phyloP scores from a whole-genome alignment of 2,888 invertebrate genomes.

The Rhagonycha lutea region DNA sequence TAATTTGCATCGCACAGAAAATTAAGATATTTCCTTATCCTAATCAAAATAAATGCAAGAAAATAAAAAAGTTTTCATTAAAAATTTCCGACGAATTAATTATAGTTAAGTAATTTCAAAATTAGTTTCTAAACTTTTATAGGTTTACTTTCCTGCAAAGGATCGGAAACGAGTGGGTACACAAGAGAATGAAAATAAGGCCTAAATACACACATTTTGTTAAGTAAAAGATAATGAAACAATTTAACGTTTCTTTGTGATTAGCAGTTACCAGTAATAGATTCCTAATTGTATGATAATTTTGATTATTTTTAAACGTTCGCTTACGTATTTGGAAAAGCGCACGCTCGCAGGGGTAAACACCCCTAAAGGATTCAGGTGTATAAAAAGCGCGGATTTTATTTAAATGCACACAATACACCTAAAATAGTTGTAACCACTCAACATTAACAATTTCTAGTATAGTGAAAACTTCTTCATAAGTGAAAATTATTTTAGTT shows the following conservation, averaged over 20 bases:
- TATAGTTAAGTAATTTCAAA: background rate
- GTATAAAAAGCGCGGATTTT: slow-evolving; percentile 26
- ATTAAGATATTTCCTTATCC: background rate
- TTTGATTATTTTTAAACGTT: background rate
- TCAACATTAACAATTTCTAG: background rate
- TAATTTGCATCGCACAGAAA: background rate
- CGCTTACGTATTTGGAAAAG: slow-evolving; percentile 5
- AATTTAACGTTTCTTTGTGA: background rate
- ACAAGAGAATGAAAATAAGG: background rate
- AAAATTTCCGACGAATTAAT: background rate
- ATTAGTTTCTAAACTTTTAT: background rate
- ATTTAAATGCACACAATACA: slow-evolving; percentile 4
- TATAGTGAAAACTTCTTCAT: background rate
- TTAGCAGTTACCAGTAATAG: background rate
- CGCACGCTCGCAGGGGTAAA: slow-evolving; percentile 15
- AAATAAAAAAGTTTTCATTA: background rate
- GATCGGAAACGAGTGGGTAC: background rate
- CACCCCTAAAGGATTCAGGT: slow-evolving; percentile 18
- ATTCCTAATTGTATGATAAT: background rate
- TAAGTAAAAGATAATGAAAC: background rate
- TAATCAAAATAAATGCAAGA: background rate
- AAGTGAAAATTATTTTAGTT: background rate
- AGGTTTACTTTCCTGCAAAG: background rate
- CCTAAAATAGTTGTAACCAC: slow-evolving; percentile 1
- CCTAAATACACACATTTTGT: background rate